Conservation (phyloP, 35 echinoderm and acorn worm genomes). For the Eucidaris tribuloides region DNA sequence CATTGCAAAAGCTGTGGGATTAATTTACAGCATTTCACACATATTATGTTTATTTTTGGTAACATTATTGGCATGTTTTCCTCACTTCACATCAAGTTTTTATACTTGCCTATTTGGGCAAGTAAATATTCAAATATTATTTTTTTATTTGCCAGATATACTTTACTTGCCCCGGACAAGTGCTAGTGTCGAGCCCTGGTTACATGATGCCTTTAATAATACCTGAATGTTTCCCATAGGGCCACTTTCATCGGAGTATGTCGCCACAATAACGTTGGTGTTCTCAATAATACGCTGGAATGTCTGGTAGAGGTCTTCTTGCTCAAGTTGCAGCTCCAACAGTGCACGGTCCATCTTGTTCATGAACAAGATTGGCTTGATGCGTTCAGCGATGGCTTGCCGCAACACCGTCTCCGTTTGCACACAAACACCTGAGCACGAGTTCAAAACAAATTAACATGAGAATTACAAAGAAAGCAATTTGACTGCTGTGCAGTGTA, state of each 20-base stretch:
- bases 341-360: constrained; percentile 91
- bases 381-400: constrained; percentile 81
- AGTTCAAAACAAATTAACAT: not conserved
- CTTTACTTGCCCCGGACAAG: too few relatives aligned
- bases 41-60: too few relatives aligned
- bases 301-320: constrained; percentile 61
- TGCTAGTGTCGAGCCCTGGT: too few relatives aligned
- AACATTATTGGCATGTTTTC: not conserved
- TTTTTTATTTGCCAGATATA: too few relatives aligned
- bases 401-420: constrained; percentile 75
- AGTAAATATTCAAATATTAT: too few relatives aligned
- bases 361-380: constrained; percentile 79
- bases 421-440: constrained; percentile 64
- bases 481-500: not conserved
- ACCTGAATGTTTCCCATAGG: constrained; percentile 76
- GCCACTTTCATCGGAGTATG: constrained; percentile 66
- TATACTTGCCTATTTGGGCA: too few relatives aligned
- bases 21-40: too few relatives aligned
- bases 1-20: too few relatives aligned
- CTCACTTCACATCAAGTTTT: not conserved
- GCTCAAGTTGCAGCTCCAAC: constrained; percentile 60
- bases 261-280: constrained; percentile 73
- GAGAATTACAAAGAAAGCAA: not conserved
- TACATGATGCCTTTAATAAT: too few relatives aligned
- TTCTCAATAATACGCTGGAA: constrained; percentile 72